phyloP scores from a whole-genome alignment of 2,113 vertebrate species.

The Podilymbus podiceps region DNA sequence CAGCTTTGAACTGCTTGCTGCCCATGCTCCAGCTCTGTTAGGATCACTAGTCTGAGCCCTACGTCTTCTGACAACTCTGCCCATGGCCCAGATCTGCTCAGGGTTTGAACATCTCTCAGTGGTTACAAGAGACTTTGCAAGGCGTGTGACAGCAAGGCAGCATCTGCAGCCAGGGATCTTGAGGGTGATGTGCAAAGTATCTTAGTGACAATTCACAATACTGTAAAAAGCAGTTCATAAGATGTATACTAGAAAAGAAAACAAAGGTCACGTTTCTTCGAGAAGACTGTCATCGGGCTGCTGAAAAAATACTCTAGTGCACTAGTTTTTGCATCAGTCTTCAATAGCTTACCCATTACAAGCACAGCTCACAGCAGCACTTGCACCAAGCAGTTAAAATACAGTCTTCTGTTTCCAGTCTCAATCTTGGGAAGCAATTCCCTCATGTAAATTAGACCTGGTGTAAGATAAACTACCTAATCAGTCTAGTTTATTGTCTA shows the following conservation, averaged over 20 bases:
- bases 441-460: slow-evolving; percentile 40
- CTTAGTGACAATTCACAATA: slow-evolving; percentile 21
- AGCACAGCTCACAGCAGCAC: slow-evolving; percentile 18
- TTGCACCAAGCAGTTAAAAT: neutral
- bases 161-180: neutral
- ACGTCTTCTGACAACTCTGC: neutral
- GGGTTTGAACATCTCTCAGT: neutral
- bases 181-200: neutral
- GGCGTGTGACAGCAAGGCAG: neutral
- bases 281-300: neutral
- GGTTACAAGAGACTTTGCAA: neutral
- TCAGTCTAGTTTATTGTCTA: slow-evolving; percentile 4
- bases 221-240: slow-evolving; percentile 31
- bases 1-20: neutral
- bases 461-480: slow-evolving; percentile 19
- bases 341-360: neutral
- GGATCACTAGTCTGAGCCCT: neutral
- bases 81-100: neutral
- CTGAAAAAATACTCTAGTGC: slow-evolving; percentile 21
- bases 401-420: neutral
- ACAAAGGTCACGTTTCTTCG: slow-evolving; percentile 38
- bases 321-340: neutral
- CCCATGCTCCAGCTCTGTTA: neutral
- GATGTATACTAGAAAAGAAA: slow-evolving; percentile 34
- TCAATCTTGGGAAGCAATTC: neutral